Conservation (phyloP, 2,888 invertebrate species). For the Caenorhabditis sinica region DNA sequence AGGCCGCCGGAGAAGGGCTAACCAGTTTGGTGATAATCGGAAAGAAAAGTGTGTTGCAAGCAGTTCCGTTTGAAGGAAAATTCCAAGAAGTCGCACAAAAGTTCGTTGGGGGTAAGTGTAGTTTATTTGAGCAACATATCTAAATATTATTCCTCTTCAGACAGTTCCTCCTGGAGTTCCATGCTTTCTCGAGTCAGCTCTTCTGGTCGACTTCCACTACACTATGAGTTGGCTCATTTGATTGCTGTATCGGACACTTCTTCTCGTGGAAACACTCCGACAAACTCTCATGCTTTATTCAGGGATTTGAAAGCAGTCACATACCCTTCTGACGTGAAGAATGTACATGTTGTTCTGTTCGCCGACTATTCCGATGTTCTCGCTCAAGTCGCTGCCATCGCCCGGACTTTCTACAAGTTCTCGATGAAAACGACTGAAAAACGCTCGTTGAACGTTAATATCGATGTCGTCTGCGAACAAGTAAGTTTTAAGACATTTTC, state of each 20-base stretch:
- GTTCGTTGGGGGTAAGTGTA: slow-evolving; percentile 46
- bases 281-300: slow-evolving; percentile 73
- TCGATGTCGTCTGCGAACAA: slow-evolving; percentile 77
- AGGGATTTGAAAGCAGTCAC: slow-evolving; percentile 68
- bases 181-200: slow-evolving; percentile 63
- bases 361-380: slow-evolving; percentile 87
- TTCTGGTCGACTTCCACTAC: slow-evolving; percentile 72
- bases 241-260: slow-evolving; percentile 74
- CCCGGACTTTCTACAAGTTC: slow-evolving; percentile 90
- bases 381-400: slow-evolving; percentile 91
- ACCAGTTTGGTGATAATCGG: slow-evolving; percentile 60
- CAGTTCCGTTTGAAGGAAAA: slow-evolving; percentile 46
- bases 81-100: slow-evolving; percentile 31
- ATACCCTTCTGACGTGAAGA: slow-evolving; percentile 69
- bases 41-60: slow-evolving; percentile 45
- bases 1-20: slow-evolving; percentile 47
- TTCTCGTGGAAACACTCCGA: slow-evolving; percentile 76
- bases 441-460: slow-evolving; percentile 64
- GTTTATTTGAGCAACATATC: no score
- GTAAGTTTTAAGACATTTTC: no score
- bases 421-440: slow-evolving; percentile 85
- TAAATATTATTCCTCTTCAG: slow-evolving; percentile 45
- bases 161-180: slow-evolving; percentile 66
- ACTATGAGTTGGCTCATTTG: slow-evolving; percentile 77
- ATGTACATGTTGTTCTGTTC: slow-evolving; percentile 74